Evolutionary conservation across 2,797 vertebrate genomes (phyloP).

Genomic region (Salarias fasciatus): DNA sequence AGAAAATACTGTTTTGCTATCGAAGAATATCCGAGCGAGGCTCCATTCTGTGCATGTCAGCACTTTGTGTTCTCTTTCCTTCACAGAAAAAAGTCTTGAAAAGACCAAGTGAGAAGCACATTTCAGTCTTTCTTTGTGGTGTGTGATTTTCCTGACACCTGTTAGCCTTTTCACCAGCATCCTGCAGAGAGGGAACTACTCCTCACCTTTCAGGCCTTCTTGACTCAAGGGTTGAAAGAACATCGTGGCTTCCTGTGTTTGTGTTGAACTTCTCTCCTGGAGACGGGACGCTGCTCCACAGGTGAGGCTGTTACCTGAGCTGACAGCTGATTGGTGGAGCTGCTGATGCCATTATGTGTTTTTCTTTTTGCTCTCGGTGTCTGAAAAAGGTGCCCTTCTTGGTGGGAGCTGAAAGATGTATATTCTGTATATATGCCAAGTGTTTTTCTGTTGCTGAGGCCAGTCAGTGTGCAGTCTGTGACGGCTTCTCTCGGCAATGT

Average conservation of each 20-base stretch:
- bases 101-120: slow-evolving; percentile 59
- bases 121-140: slow-evolving; percentile 47
- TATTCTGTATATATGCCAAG: slow-evolving; percentile 81
- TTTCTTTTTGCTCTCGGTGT: not conserved
- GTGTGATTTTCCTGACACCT: slow-evolving; percentile 60
- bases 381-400: too few species aligned
- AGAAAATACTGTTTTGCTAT: slow-evolving; percentile 53
- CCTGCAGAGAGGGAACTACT: slow-evolving; percentile 70
- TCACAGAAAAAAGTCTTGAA: too few species aligned
- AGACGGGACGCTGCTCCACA: slow-evolving; percentile 8
- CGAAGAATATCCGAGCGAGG: slow-evolving; percentile 44
- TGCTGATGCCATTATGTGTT: slow-evolving; percentile 55
- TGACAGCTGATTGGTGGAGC: slow-evolving; percentile 41
- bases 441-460: slow-evolving; percentile 68
- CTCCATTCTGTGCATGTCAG: too few species aligned
- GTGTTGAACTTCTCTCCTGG: slow-evolving; percentile 54
- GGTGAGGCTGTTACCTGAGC: slow-evolving; percentile 26
- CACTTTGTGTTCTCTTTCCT: too few species aligned
- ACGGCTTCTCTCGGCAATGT: slow-evolving; percentile 76
- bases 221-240: slow-evolving; percentile 27
- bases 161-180: slow-evolving; percentile 82
- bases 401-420: slow-evolving; percentile 48
- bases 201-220: slow-evolving; percentile 62
- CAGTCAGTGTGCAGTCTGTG: slow-evolving; percentile 74
- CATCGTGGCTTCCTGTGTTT: slow-evolving; percentile 53